Conservation (phyloP, 2,797 vertebrate species). For the Hypotaenidia okinawae region DNA sequence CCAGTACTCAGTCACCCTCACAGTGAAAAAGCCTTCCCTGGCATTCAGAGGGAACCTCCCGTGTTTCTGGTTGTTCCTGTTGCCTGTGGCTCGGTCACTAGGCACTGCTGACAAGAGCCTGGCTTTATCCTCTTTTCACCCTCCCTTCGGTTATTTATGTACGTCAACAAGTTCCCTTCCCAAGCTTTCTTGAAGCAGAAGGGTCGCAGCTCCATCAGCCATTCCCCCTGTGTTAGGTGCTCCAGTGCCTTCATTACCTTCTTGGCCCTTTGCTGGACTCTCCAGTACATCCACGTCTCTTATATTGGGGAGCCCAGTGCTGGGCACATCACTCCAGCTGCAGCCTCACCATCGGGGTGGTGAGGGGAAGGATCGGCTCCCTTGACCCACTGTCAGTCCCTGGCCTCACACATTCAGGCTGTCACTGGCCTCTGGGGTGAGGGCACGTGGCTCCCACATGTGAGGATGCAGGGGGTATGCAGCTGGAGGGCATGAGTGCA, state of each 20-base stretch:
- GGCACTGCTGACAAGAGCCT: neutral
- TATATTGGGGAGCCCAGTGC: neutral
- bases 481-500: neutral
- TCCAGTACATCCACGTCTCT: neutral
- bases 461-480: neutral
- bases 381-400: neutral
- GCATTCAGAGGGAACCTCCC: neutral
- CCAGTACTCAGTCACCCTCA: accelerated
- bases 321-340: neutral
- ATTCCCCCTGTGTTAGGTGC: neutral
- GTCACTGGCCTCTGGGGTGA: accelerated
- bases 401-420: neutral
- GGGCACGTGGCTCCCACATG: accelerated
- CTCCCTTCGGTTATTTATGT: neutral
- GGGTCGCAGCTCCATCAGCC: neutral
- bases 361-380: neutral
- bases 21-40: neutral
- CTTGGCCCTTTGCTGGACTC: neutral
- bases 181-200: neutral
- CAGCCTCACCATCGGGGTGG: neutral
- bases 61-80: neutral
- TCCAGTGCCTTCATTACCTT: neutral
- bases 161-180: neutral
- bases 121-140: neutral
- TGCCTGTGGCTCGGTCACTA: neutral